Evolutionary conservation across 2,113 vertebrate genomes (phyloP).

Genomic region (Diphyllodes magnificus): DNA sequence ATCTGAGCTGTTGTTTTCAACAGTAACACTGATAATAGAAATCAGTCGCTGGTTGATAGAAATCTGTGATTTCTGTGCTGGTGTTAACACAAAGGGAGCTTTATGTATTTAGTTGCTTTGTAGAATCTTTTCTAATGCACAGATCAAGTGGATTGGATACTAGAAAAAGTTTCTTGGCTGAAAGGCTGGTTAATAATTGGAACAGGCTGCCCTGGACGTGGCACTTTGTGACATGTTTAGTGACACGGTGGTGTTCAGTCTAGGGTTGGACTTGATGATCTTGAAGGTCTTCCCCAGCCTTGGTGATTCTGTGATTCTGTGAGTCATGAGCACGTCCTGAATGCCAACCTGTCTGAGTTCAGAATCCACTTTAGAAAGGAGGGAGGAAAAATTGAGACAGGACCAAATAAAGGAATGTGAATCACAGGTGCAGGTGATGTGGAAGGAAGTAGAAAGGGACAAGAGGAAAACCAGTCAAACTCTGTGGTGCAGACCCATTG

Average conservation of each 20-base stretch:
- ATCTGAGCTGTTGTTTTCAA: background rate
- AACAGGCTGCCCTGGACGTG: background rate
- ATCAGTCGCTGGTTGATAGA: fast-evolving
- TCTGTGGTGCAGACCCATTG: background rate
- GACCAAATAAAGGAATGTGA: background rate
- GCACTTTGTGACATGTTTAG: background rate
- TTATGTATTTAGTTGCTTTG: background rate
- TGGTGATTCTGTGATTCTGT: background rate
- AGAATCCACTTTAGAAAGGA: background rate
- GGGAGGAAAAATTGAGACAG: background rate
- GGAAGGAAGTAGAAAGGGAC: background rate
- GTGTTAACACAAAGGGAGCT: background rate
- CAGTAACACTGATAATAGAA: background rate
- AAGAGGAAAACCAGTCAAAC: background rate
- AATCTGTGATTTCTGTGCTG: background rate
- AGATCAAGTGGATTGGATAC: background rate
- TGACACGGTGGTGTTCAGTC: background rate
- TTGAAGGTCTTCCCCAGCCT: background rate
- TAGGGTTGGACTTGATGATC: background rate
- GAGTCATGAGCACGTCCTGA: fast-evolving
- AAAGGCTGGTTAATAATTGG: background rate
- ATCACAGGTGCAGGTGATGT: background rate
- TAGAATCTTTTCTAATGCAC: background rate
- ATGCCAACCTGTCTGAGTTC: background rate
- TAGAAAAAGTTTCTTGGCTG: background rate